phyloP scores from a whole-genome alignment of 2,888 invertebrate genomes.

The Sinopyrophorus schimmeli region DNA sequence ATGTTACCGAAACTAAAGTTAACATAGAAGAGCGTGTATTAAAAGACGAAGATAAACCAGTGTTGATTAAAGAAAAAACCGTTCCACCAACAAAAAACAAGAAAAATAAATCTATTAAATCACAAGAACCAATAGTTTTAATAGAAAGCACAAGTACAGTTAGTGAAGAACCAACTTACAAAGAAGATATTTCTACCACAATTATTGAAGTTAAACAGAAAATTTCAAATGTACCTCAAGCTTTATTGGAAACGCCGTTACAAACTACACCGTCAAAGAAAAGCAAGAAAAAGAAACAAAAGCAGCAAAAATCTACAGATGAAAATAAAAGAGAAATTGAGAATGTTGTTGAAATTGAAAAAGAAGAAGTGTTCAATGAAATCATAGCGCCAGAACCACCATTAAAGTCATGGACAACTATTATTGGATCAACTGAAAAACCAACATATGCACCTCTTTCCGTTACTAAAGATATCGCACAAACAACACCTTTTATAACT shows the following conservation, averaged over 20 bases:
- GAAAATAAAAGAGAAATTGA: background rate
- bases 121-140: background rate
- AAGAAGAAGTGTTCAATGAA: background rate
- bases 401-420: constrained; percentile 46
- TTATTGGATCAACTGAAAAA: constrained; percentile 35
- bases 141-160: no score
- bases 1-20: no score
- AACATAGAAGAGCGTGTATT: no score
- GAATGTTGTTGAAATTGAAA: background rate
- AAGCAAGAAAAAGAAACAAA: background rate
- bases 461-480: background rate
- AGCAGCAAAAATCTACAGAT: background rate
- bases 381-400: background rate
- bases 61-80: background rate
- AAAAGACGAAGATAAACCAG: background rate
- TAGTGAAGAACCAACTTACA: no score
- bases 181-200: no score
- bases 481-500: background rate
- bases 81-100: background rate
- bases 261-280: constrained; percentile 11
- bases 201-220: no score
- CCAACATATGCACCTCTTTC: no score
- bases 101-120: background rate
- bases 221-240: no score
- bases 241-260: no score